Percentiles rank a stretch among this genome's conserved stretches.
These are phyloP conservation scores for Ormyrus labotus DNA, from an alignment of 2,888 invertebrate species.

Conservation along the genomic window DNA sequence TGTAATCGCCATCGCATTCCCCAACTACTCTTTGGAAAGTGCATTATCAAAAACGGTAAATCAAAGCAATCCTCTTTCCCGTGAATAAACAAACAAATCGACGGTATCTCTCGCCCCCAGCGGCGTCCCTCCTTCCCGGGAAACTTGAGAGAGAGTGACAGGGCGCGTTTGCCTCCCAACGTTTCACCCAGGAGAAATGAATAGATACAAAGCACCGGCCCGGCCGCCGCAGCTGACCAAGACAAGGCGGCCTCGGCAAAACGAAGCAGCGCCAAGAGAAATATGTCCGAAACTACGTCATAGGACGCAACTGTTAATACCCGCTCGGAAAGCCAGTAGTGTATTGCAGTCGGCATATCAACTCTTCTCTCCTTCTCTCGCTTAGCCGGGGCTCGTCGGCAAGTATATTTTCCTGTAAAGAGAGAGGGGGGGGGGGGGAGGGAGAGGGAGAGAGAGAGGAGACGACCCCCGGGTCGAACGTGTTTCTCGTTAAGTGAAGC, in stretches of 20 bases:
- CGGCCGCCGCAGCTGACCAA: background rate
- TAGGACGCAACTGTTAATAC: conserved; percentile 68
- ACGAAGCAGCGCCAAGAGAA: background rate
- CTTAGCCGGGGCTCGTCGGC: background rate
- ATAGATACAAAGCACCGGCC: conserved; percentile 1
- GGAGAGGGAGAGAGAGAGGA: too few species aligned
- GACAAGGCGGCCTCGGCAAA: background rate
- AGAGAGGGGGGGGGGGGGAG: too few species aligned
- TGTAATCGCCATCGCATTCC: too few species aligned
- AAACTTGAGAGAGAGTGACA: too few species aligned
- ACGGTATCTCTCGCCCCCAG: too few species aligned
- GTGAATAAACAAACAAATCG: too few species aligned
- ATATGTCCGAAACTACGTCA: conserved; percentile 60
- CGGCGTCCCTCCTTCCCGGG: too few species aligned
- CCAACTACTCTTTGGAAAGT: too few species aligned
- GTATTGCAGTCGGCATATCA: background rate
- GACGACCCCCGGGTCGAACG: conserved; percentile 64
- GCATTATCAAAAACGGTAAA: too few species aligned
- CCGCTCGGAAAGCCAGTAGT: conserved; percentile 57
- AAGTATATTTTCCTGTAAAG: conserved; percentile 13
- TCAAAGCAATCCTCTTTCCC: too few species aligned
- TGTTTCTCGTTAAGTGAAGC: conserved; percentile 76
- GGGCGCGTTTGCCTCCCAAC: background rate
- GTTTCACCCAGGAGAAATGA: conserved; percentile 20
- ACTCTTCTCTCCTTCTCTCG: background rate